Percentiles rank a stretch among this genome's conserved stretches.
phyloP scores from a whole-genome alignment of 2,113 vertebrate genomes.

The Mixornis gularis region DNA sequence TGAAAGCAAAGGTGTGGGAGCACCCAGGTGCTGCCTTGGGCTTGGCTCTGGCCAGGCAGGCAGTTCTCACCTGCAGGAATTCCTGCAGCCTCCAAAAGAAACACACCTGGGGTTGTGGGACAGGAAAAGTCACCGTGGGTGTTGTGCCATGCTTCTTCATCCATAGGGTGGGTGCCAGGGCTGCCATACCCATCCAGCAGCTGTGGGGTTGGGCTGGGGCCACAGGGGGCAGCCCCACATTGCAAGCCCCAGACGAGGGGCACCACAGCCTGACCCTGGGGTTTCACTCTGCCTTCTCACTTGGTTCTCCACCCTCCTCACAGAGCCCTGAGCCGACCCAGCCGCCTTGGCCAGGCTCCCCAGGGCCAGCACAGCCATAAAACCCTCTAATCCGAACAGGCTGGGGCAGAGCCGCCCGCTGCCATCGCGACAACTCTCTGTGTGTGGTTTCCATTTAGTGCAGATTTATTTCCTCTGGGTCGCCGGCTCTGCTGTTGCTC shows the following conservation, averaged over 20 bases:
- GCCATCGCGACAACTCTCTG: not conserved
- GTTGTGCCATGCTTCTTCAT: not conserved
- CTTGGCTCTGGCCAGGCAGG: not conserved
- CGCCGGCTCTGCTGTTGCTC: not conserved
- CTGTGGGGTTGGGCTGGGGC: not conserved
- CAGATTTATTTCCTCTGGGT: conserved; percentile 42
- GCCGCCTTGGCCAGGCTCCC: not conserved
- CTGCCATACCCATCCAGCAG: not conserved
- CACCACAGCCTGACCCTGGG: not conserved
- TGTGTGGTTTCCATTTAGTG: conserved; percentile 34
- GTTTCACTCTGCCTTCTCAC: accelerated
- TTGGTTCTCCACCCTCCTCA: not conserved
- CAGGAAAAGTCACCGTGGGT: not conserved
- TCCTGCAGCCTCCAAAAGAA: not conserved
- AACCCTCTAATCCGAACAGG: conserved; percentile 15
- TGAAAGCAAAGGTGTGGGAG: not conserved
- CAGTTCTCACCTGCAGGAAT: not conserved
- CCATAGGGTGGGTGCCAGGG: accelerated
- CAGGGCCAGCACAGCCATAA: not conserved
- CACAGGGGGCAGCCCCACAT: not conserved
- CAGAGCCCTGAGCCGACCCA: not conserved
- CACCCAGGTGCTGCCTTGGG: not conserved
- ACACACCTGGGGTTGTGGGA: no score
- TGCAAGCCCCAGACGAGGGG: accelerated
- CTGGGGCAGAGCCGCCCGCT: not conserved